Base-by-base conservation (phyloP, 2,888 invertebrate genomes). In the Drosophila buzzatii region DNA sequence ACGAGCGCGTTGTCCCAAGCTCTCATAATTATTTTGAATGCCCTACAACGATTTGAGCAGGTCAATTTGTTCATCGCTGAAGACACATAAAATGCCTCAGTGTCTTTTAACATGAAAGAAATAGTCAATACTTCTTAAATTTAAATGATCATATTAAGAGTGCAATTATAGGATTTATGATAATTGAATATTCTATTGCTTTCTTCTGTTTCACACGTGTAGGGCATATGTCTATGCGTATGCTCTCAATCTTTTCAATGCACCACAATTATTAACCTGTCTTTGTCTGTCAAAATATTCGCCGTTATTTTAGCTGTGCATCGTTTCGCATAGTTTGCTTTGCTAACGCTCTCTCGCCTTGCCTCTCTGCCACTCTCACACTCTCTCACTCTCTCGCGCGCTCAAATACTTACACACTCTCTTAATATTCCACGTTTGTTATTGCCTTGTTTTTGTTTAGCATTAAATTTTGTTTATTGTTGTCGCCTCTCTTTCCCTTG, bases 21-120 rank as follows among this genome's bases (percentile, higher is more conserved):
- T 73, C 73, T 79, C 79, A 79, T 79, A 79, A 79, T 79, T 79
- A 76, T 79, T 79, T 70, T 27, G 37, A 55, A 20, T 73, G 47
- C 70, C 37, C 73, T 73, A 58, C 76, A 63, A 52, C 39, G 33
- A 23, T 63, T 47, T 47, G 44, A 20, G 12, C 12, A 42, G 27
- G 68, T 53, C 20, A 20, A 31, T 56, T 3, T 7, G 41, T 27
- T 33, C 16, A 23, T 23, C 37, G 8, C 14, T 8, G 14, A 52
- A 35, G 35, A 14, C 4, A 12, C 33, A 18, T n/a, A 31, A n/a
- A 4, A 31, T 51, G 31, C 1, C 9, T 23, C 0, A 9, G 3
- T 52, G 16, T 9, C 12, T 12, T 51, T 12, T 18, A 16, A 9
- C 16, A 16, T 27, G 47, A n/a, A 27, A 4, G 8, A 3, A n/a